Conservation (phyloP, 2,797 vertebrate species). For the Platalea minor region DNA sequence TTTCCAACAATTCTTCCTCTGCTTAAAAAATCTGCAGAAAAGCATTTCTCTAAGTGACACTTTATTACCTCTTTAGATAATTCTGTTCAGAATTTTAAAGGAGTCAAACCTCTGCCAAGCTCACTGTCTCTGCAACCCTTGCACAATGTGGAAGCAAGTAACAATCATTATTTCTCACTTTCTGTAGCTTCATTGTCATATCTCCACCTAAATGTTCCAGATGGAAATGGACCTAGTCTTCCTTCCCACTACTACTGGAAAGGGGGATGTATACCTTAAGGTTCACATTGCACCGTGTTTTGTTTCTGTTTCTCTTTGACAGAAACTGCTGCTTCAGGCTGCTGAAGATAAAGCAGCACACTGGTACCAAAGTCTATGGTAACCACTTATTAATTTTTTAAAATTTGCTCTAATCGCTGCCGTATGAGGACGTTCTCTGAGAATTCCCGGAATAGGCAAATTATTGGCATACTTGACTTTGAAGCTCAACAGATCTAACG, state of each 20-base stretch:
- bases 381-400: conserved; percentile 8
- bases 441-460: not conserved
- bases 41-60: not conserved
- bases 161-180: not conserved
- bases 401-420: not conserved
- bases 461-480: not conserved
- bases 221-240: not conserved
- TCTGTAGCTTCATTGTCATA: not conserved
- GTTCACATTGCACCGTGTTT: not conserved
- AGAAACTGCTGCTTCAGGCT: conserved; percentile 55
- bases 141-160: not conserved
- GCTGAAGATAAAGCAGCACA: conserved; percentile 71
- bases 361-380: conserved; percentile 75
- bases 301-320: conserved; percentile 26
- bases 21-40: not conserved
- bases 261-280: not conserved
- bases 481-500: not conserved
- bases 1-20: not conserved
- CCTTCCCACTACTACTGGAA: not conserved
- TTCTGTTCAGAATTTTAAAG: not conserved
- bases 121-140: not conserved
- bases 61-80: not conserved
- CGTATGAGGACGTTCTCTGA: not conserved
- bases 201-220: not conserved
- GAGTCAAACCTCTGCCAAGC: not conserved